phyloP scores from a whole-genome alignment of 2,797 vertebrate species.

The Chelonia mydas region DNA sequence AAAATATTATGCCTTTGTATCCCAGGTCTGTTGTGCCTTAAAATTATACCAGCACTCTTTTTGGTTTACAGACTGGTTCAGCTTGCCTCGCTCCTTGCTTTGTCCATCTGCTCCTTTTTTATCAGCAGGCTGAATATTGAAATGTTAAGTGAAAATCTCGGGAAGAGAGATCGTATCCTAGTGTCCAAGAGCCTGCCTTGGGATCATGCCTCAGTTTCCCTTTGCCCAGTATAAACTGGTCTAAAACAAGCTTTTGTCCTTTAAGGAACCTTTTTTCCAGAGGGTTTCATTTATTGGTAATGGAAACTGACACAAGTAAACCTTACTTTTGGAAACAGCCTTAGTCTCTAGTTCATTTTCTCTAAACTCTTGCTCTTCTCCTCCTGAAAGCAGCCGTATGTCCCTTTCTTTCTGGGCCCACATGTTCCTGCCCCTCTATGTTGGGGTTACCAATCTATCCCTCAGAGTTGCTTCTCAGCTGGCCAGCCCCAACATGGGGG shows the following conservation, averaged over 20 bases:
- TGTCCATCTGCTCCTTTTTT: background rate
- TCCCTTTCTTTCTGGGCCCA: too few species aligned
- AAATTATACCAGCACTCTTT: background rate
- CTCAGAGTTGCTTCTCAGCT: background rate
- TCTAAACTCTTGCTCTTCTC: too few species aligned
- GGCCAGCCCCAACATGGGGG: background rate
- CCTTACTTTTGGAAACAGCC: background rate
- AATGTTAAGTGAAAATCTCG: background rate
- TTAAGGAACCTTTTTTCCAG: background rate
- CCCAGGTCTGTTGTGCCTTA: background rate
- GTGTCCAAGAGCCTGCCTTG: background rate
- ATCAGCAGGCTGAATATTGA: background rate
- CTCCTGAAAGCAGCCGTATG: too few species aligned
- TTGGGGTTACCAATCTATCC: too few species aligned
- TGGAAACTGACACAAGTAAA: background rate
- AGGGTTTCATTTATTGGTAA: background rate
- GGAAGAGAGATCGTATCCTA: background rate
- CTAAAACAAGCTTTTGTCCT: background rate
- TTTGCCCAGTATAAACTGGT: background rate
- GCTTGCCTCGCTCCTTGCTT: background rate
- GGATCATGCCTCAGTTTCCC: background rate
- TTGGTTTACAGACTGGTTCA: background rate
- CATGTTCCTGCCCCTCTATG: too few species aligned
- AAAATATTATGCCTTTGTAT: background rate
- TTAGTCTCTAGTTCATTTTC: too few species aligned